Base-by-base conservation (phyloP, 2,113 vertebrate genomes). In the Nyctereutes procyonoides region DNA sequence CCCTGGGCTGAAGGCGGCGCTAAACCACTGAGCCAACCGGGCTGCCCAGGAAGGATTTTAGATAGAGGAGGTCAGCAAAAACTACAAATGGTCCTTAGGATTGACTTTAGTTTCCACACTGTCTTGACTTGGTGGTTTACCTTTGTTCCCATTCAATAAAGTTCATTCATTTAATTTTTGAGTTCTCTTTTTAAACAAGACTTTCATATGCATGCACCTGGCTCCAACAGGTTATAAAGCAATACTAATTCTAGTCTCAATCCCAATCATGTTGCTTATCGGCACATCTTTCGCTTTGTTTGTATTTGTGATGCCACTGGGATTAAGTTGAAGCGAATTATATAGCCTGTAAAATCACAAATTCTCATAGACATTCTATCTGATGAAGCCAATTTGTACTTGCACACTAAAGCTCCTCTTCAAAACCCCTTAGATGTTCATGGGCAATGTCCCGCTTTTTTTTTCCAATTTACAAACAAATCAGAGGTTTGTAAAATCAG, bases 391-490 rank as follows among this genome's bases (percentile, higher is more conserved):
- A 76, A 69, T 53, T 48, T 85, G 53, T 67, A 88, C 48, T 96
- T 24, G 43, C 55, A 93, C 84, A 77, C 35, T 94, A 90, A 94
- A 95, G 10, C 48, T 19, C 3, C 56, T 85, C 73, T 83, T 93
- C 93, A 76, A 62, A 86, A 60, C 93, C 26, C 62, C 56, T 89
- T 87, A 19, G 14, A 79, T 51, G 84, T 79, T 73, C 79, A 80
- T 77, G 43, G 53, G 80, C 92, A 92, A 89, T 20, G 76, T 28
- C 16, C 32, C 15, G 62, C 22, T 91, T 19, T 94, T 97, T 94
- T 97, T 97, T 93, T 81, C 84, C 22, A 92, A 1, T 88, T 89
- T 69, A 60, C 56, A 96, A 63, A 90, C 38, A 58, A 93, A 32
- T 92, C 53, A 60, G 17, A 92, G 95, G 48, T 67, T 93, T 93